Evolutionary conservation across 2,888 invertebrate species (phyloP), one percentile per base, ranked within the genome.

Genomic region (Marasmarcha lunaedactyla): DNA sequence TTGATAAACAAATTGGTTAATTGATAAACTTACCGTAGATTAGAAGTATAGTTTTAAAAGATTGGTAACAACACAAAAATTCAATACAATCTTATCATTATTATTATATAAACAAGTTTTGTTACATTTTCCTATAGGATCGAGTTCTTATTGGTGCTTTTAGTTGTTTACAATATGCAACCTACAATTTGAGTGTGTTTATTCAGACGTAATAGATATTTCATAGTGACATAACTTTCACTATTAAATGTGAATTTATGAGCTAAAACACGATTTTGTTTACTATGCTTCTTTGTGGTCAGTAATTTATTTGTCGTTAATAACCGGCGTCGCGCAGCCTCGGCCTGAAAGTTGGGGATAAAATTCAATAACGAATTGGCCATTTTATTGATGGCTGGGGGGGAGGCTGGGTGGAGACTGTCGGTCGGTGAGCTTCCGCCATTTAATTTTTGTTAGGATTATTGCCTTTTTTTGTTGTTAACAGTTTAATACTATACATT

Each of bases 341-440:
- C 71, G 56, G 57, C 61, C 55, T 62, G 61, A 68, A 72, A 72
- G 70, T 78, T 77, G 61, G 62, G 63, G 64, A 77, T 71, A 78
- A 81, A 83, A 81, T 79, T 78, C 83, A 78, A 79, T 81, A 83
- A 71, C 72, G 81, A 81, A 77, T 81, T 84, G 79, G 84, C 83
- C 84, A 84, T 84, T 84, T 84, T 84, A 84, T 84, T 79, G 83
- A 84, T 79, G 79, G 73, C 72, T 61, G 76, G 79, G 76, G 64
- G 79, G 74, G 71, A 74, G 74, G 72, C 64, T 78, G 79, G 81
- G 77, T 71, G 78, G 77, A 76, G 79, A 76, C 73, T 61, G 61
- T 67, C 58, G 57, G 57, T 65, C 58, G 68, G 71, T 71, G 68
- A 77, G 72, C 72, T 77, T 74, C 72, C 72, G 77, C 72, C 73